Evolutionary conservation across 2,888 invertebrate genomes (phyloP).

Genomic region (Enchytraeus crypticus): DNA sequence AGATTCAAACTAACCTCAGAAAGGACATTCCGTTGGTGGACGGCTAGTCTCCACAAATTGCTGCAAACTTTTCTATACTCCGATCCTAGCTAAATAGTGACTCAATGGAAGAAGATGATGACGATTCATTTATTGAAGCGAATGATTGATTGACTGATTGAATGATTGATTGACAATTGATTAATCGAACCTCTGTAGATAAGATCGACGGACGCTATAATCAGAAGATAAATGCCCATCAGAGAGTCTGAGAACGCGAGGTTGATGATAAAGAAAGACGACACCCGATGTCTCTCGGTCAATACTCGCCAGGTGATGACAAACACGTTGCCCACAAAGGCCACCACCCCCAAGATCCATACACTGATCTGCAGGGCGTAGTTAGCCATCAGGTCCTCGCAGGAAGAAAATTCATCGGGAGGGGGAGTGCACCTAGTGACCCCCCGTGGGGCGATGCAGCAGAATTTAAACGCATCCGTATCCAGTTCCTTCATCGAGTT

Average conservation of each 20-base stretch:
- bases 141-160: too few species aligned
- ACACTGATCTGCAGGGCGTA: slow-evolving; percentile 49
- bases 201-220: slow-evolving; percentile 50
- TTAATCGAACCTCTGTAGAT: slow-evolving; percentile 39
- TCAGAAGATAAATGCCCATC: slow-evolving; percentile 58
- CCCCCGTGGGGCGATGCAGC: slow-evolving; percentile 34
- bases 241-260: slow-evolving; percentile 58
- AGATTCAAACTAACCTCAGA: too few species aligned
- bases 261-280: slow-evolving; percentile 53
- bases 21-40: too few species aligned
- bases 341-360: slow-evolving; percentile 57
- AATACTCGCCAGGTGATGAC: slow-evolving; percentile 52
- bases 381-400: slow-evolving; percentile 30
- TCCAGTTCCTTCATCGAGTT: slow-evolving; percentile 16
- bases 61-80: too few species aligned
- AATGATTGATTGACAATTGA: too few species aligned
- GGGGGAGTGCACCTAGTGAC: slow-evolving; percentile 21
- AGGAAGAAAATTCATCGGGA: slow-evolving; percentile 28
- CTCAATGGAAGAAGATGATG: too few species aligned
- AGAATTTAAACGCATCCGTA: slow-evolving; percentile 39
- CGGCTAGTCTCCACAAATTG: too few species aligned
- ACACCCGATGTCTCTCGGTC: slow-evolving; percentile 31
- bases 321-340: slow-evolving; percentile 56
- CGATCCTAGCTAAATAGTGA: too few species aligned
- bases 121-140: too few species aligned